phyloP scores from a whole-genome alignment of 2,888 invertebrate species.

The Trachelus tabidus region DNA sequence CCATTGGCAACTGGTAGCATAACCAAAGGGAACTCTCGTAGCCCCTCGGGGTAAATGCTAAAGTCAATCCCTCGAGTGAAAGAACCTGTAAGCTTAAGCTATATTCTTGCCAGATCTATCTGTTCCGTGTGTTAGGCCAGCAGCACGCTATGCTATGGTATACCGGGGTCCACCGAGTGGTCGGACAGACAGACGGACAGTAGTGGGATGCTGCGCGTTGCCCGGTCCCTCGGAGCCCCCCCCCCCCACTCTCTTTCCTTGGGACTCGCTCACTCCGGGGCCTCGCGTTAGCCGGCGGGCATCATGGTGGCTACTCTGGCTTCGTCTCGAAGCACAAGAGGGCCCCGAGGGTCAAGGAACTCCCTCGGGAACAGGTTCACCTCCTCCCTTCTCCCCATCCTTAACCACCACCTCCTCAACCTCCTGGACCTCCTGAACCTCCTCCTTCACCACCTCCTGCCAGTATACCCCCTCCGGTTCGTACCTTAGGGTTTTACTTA shows the following conservation, averaged over 20 bases:
- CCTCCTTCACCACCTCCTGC: slow-evolving; percentile 20
- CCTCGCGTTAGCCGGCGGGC: slow-evolving; percentile 54
- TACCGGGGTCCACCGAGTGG: slow-evolving; percentile 29
- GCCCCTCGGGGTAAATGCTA: neutral
- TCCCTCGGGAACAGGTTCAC: slow-evolving; percentile 67
- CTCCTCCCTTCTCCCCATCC: slow-evolving; percentile 52
- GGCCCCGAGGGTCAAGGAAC: slow-evolving; percentile 65
- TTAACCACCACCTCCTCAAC: slow-evolving; percentile 27
- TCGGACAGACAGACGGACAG: slow-evolving; percentile 39
- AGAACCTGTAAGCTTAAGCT: slow-evolving; percentile 33
- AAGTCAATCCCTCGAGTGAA: slow-evolving; percentile 27
- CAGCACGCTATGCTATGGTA: slow-evolving; percentile 35
- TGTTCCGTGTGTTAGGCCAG: slow-evolving; percentile 23
- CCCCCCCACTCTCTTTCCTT: slow-evolving; percentile 11
- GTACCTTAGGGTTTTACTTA: slow-evolving; percentile 58
- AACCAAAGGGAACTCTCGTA: neutral
- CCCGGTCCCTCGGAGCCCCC: slow-evolving; percentile 19
- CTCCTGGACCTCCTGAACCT: slow-evolving; percentile 4
- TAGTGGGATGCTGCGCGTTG: slow-evolving; percentile 51
- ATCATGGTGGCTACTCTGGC: slow-evolving; percentile 58
- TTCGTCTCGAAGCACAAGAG: slow-evolving; percentile 41
- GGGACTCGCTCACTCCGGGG: slow-evolving; percentile 38
- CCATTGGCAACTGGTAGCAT: neutral
- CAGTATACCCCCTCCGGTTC: slow-evolving; percentile 56
- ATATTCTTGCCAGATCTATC: slow-evolving; percentile 6